phyloP scores from a whole-genome alignment of 2,113 vertebrate genomes.

The Otis tarda region DNA sequence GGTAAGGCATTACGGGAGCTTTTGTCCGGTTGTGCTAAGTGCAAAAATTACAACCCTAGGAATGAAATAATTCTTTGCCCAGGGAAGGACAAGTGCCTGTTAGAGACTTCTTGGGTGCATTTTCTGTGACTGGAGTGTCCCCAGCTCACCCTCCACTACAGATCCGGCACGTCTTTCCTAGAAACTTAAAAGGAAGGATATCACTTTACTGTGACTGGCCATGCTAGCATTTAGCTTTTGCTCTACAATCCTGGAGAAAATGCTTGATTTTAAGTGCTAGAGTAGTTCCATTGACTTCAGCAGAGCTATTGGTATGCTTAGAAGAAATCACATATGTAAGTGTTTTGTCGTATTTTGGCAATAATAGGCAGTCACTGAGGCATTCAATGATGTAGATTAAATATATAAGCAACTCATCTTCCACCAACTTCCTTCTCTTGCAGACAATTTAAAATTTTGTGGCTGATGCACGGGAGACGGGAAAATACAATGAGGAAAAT shows the following conservation, averaged over 20 bases:
- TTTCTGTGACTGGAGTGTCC: neutral
- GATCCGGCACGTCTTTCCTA: neutral
- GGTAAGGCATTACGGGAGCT: neutral
- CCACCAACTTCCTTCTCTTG: slow-evolving; percentile 13
- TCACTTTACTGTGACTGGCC: neutral
- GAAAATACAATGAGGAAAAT: slow-evolving; percentile 22
- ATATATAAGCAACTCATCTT: neutral
- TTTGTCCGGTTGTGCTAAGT: neutral
- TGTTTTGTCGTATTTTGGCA: neutral
- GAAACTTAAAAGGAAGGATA: neutral
- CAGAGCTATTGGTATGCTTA: neutral
- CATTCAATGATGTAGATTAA: slow-evolving; percentile 20
- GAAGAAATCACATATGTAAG: neutral
- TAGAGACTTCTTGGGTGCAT: neutral
- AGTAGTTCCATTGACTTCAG: neutral
- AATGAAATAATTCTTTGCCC: neutral
- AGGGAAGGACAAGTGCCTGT: neutral
- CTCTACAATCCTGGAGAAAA: neutral
- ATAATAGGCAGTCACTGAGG: neutral
- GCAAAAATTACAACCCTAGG: neutral
- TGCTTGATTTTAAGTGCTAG: neutral
- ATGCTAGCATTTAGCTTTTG: neutral
- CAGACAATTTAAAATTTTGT: slow-evolving; percentile 38
- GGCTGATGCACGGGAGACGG: neutral
- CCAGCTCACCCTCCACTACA: neutral